A percentile compares a stretch with the other conserved stretches of the same genome.
phyloP scores from a whole-genome alignment of 64 coral and sea anemone species.

The Stylophora pistillata region DNA sequence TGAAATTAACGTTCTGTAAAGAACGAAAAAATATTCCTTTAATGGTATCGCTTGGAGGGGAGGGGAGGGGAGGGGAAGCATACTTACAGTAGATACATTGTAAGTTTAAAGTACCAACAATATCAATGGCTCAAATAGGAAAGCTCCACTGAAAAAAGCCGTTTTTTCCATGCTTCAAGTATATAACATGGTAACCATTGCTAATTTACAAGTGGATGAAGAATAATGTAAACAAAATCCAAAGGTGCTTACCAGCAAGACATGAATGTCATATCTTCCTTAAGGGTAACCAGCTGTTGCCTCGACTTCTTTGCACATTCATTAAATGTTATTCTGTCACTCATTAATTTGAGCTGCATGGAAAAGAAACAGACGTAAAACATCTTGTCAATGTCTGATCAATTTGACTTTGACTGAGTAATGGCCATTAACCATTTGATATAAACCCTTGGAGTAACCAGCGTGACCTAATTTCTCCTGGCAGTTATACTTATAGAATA shows the following conservation, averaged over 20 bases:
- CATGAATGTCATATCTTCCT: conserved; percentile 74
- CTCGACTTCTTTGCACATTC: conserved; percentile 96
- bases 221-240: too few relatives aligned
- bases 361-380: background rate
- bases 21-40: too few relatives aligned
- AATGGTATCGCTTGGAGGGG: background rate
- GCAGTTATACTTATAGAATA: too few relatives aligned
- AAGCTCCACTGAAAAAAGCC: too few relatives aligned
- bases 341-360: conserved; percentile 78
- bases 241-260: conserved; percentile 65
- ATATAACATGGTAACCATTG: too few relatives aligned
- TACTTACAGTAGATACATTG: too few relatives aligned
- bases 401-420: background rate
- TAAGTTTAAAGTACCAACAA: too few relatives aligned
- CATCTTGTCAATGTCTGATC: background rate
- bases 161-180: too few relatives aligned
- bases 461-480: too few relatives aligned
- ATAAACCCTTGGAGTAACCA: too few relatives aligned
- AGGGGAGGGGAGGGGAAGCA: background rate
- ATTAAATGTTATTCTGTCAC: conserved; percentile 86
- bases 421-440: background rate
- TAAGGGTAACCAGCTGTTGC: conserved; percentile 73
- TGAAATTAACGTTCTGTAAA: background rate
- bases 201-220: background rate
- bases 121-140: too few relatives aligned